Base-by-base conservation (phyloP, 1,140 invertebrate genomes). In the Coelopa frigida region DNA sequence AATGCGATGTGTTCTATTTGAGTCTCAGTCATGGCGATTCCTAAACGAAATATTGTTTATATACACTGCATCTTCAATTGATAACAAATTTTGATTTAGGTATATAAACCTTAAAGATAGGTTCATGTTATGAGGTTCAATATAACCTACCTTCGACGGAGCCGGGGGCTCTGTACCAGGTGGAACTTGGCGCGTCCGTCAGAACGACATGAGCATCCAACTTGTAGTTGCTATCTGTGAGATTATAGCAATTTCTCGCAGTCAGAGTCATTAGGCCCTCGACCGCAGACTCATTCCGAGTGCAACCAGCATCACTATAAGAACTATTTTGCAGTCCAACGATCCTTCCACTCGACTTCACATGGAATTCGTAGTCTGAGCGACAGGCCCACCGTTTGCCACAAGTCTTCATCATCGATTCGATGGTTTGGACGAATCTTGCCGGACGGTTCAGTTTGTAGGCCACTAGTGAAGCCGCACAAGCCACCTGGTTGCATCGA, bases 1-100 rank as follows among this genome's bases (percentile, higher is more conserved):
- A 75, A 76, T 1, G 86, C 79, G 49, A 92, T 83, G 58, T 87
- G 83, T 54, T 93, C 87, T 75, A 94, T 86, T 8, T 92, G 78
- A 33, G 73, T 77, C 68, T 93, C 90, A 15, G 80, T 78, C 56
- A 82, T 72, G 11, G 75, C 76, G 12, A 82, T 62, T 21, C 8
- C 27, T 29, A 10, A 10, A 10, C 14, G 8, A 29, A n/a, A n/a
- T n/a, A n/a, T n/a, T n/a, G n/a, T n/a, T n/a, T n/a, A n/a, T n/a
- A n/a, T n/a, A n/a, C n/a, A 8, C 8, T 29, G 27, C 8, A 29
- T 10, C 8, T 18, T 6, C 33, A 20, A 35, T 5, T 3, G 31
- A 33, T 14, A 8, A 33, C 5, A 33, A 3, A 10, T 10, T 35
- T 5, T 12, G 33, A 35, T 35, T 14, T 35, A 5, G 11, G 5